Conservation (phyloP, 53 echinoderm and acorn worm genomes). For the Temnopleurus reevesii region DNA sequence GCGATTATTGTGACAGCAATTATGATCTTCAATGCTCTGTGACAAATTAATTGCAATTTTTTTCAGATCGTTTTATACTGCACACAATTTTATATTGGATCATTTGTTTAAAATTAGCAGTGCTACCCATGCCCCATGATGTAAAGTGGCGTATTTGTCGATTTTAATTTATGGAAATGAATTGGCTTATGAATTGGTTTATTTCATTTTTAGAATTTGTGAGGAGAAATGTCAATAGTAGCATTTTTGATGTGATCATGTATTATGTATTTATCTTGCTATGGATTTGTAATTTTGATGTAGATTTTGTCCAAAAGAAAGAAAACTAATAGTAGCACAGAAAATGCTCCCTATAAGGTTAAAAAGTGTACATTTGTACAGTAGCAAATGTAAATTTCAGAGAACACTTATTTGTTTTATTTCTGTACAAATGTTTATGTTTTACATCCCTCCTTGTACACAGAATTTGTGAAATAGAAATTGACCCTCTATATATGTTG, state of each 20-base stretch:
- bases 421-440: slow-evolving; percentile 65
- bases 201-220: slow-evolving; percentile 40
- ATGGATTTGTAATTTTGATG: slow-evolving; percentile 62
- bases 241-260: slow-evolving; percentile 55
- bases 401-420: slow-evolving; percentile 54
- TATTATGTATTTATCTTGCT: slow-evolving; percentile 56
- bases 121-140: slow-evolving; percentile 4
- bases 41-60: slow-evolving; percentile 36
- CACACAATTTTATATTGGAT: slow-evolving; percentile 58
- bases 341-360: slow-evolving; percentile 41
- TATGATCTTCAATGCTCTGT: neutral
- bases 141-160: slow-evolving; percentile 36
- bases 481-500: slow-evolving; percentile 62
- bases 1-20: neutral
- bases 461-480: slow-evolving; percentile 60
- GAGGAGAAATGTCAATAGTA: slow-evolving; percentile 18
- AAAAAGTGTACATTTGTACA: slow-evolving; percentile 62
- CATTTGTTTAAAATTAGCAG: slow-evolving; percentile 29
- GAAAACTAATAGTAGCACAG: slow-evolving; percentile 18
- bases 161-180: slow-evolving; percentile 42
- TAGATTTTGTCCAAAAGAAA: slow-evolving; percentile 59
- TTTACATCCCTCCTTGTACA: slow-evolving; percentile 49
- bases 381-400: slow-evolving; percentile 63
- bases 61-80: slow-evolving; percentile 49
- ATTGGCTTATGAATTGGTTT: slow-evolving; percentile 30